Evolutionary conservation across 2,888 invertebrate species (phyloP).

Genomic region (Rhingia rostrata): DNA sequence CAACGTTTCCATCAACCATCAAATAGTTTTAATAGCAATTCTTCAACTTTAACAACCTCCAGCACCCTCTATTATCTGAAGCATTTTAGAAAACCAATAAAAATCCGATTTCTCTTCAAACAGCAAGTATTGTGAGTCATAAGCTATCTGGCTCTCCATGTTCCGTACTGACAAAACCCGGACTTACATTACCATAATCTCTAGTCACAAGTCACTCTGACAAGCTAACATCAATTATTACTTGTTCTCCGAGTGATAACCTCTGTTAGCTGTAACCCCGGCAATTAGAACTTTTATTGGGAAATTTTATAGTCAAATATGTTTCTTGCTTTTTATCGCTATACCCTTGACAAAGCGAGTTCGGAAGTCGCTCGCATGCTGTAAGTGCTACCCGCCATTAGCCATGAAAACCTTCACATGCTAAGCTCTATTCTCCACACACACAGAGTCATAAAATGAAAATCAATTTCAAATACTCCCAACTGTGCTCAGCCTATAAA

Average conservation of each 20-base stretch:
- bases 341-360: slow-evolving; percentile 50
- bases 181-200: no score
- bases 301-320: slow-evolving; percentile 61
- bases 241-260: slow-evolving; percentile 44
- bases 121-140: no score
- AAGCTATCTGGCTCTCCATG: no score
- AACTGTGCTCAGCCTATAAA: neutral
- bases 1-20: no score
- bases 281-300: slow-evolving; percentile 64
- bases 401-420: slow-evolving; percentile 44
- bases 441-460: slow-evolving; percentile 46
- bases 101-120: no score
- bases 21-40: no score
- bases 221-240: slow-evolving; percentile 6
- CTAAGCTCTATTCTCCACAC: slow-evolving; percentile 19
- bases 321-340: slow-evolving; percentile 43
- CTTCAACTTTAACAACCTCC: no score
- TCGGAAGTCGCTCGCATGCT: slow-evolving; percentile 2
- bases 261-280: slow-evolving; percentile 27
- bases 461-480: slow-evolving; percentile 56
- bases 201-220: no score
- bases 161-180: no score
- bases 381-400: slow-evolving; percentile 15
- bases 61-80: no score
- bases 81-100: no score